These are phyloP conservation scores for Anolis apletophallus DNA, from an alignment of 2,797 vertebrate genomes.

Conservation along the genomic window DNA sequence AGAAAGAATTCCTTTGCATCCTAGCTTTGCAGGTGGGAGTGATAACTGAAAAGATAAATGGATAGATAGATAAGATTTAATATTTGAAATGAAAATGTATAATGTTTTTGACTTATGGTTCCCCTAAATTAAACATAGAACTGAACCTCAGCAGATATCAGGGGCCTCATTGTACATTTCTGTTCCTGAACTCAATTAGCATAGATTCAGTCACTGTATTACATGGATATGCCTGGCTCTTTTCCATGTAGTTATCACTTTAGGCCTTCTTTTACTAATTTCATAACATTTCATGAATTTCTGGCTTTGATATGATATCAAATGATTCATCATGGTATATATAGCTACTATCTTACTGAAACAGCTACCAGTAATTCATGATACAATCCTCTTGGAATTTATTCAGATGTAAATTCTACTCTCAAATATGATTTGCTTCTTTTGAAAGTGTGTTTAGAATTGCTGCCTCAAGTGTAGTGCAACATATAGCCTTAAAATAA, in stretches of 20 bases:
- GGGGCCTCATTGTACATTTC: too few species aligned
- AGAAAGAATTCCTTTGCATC: conserved; percentile 8
- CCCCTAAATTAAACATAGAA: too few species aligned
- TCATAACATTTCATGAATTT: neutral
- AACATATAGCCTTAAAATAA: conserved; percentile 26
- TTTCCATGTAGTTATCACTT: neutral
- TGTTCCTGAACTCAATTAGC: too few species aligned
- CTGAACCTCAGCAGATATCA: too few species aligned
- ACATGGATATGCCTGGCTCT: neutral
- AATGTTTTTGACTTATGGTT: too few species aligned
- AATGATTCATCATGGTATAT: neutral
- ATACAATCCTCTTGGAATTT: neutral
- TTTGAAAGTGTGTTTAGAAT: neutral
- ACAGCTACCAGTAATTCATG: neutral
- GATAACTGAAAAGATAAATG: too few species aligned
- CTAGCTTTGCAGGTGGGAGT: too few species aligned
- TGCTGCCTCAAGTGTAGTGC: neutral
- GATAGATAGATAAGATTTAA: neutral
- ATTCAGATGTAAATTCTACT: neutral
- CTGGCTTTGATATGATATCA: neutral
- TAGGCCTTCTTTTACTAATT: neutral
- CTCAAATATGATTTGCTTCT: neutral
- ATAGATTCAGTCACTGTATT: neutral
- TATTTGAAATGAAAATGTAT: neutral
- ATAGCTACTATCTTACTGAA: neutral